phyloP scores from a whole-genome alignment of 2,113 vertebrate genomes.

The Turnix velox region DNA sequence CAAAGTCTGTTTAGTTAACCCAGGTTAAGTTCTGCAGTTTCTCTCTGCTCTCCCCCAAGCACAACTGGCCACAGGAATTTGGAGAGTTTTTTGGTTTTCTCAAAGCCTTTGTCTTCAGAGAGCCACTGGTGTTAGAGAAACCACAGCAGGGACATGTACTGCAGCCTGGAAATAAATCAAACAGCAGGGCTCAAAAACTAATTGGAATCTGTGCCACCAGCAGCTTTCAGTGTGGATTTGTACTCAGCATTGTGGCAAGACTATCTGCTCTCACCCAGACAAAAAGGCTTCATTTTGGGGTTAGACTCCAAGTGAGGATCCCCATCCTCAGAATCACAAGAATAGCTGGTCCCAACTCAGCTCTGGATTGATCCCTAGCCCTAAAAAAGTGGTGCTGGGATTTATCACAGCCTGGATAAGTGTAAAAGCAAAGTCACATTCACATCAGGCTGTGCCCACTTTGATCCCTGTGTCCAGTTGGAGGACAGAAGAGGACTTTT shows the following conservation, averaged over 20 bases:
- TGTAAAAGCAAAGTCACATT: not conserved
- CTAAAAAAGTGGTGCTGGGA: not conserved
- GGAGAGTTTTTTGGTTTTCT: not conserved
- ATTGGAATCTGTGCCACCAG: not conserved
- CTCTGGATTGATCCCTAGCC: not conserved
- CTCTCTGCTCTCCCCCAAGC: not conserved
- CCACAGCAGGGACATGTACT: not conserved
- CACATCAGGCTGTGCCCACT: not conserved
- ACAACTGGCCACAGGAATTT: not conserved
- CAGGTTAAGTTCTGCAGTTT: constrained; percentile 38
- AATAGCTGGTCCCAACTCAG: not conserved
- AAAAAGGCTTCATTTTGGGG: not conserved
- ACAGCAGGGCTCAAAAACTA: not conserved
- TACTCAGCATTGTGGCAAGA: not conserved
- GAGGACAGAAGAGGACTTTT: not conserved
- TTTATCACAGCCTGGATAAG: not conserved
- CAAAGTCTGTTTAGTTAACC: constrained; percentile 44
- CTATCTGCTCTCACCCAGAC: not conserved
- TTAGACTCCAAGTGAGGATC: not conserved
- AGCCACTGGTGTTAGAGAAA: not conserved
- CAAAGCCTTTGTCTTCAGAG: not conserved
- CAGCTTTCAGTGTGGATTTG: not conserved
- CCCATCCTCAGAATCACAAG: not conserved
- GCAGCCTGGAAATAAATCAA: not conserved
- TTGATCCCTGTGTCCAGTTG: not conserved